These are phyloP conservation scores for Tachysurus fulvidraco DNA, from an alignment of 2,113 vertebrate species.

Conservation along the genomic window DNA sequence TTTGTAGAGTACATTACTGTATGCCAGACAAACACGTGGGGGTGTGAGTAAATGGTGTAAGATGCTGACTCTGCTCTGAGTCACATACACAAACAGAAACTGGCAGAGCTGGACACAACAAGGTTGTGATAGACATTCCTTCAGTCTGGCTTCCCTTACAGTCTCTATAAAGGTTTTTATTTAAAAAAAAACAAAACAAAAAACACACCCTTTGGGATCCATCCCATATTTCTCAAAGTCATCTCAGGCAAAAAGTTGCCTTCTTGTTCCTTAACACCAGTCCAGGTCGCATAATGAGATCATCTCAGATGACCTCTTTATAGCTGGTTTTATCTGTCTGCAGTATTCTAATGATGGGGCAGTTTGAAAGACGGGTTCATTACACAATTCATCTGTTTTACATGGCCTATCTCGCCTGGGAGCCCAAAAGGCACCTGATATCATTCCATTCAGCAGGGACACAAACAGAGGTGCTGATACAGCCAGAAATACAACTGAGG, in stretches of 20 bases:
- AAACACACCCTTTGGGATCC: background rate
- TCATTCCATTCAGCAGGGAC: conserved; percentile 34
- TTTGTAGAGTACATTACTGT: conserved; percentile 16
- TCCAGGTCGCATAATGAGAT: conserved; percentile 26
- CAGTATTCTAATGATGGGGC: conserved; percentile 8
- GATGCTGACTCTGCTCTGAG: conserved; percentile 14
- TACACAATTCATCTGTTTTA: conserved; percentile 33
- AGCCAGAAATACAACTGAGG: conserved; percentile 14
- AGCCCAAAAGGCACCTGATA: conserved; percentile 39
- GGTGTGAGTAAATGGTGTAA: background rate
- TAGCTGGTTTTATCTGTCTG: conserved; percentile 23
- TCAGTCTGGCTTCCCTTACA: conserved; percentile 14
- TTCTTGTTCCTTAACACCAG: conserved; percentile 7
- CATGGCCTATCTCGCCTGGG: conserved; percentile 22
- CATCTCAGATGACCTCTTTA: conserved; percentile 19
- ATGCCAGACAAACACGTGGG: conserved; percentile 21
- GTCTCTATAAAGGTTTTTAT: background rate
- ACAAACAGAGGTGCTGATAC: background rate
- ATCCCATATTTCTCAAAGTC: background rate
- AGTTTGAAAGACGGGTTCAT: conserved; percentile 12
- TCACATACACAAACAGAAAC: conserved; percentile 47
- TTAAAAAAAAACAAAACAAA: conserved; percentile 1
- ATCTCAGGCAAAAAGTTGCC: conserved; percentile 10
- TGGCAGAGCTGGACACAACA: conserved; percentile 32
- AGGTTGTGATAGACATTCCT: conserved; percentile 32